Evolutionary conservation across 2,888 invertebrate species (phyloP).

Genomic region (Baronia brevicornis): DNA sequence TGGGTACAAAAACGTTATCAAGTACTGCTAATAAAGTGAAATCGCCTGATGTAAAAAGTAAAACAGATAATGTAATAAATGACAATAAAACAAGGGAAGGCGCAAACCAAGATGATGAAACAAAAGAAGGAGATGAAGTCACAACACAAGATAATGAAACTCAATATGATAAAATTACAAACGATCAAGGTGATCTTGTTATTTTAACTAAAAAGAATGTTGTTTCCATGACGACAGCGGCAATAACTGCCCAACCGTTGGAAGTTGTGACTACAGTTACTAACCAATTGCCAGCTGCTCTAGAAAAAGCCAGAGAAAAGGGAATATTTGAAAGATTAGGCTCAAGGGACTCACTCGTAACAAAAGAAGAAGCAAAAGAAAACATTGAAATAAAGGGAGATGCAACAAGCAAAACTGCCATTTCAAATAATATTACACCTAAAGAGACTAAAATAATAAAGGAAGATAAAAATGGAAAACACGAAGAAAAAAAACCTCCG

Average conservation of each 20-base stretch:
- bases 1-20: conserved; percentile 32
- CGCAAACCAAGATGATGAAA: conserved; percentile 24
- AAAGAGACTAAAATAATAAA: conserved; percentile 20
- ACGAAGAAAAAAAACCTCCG: conserved; percentile 39
- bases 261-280: conserved; percentile 73
- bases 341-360: conserved; percentile 63
- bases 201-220: conserved; percentile 67
- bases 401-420: conserved; percentile 21
- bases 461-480: conserved; percentile 36
- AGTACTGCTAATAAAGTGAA: neutral
- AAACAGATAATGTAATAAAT: conserved; percentile 17
- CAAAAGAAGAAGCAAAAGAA: conserved; percentile 42
- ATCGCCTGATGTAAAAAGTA: conserved; percentile 16
- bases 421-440: conserved; percentile 16
- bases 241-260: conserved; percentile 73
- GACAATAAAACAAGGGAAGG: conserved; percentile 22
- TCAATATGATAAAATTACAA: conserved; percentile 62
- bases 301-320: conserved; percentile 70
- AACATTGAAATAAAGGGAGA: conserved; percentile 26
- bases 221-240: conserved; percentile 76
- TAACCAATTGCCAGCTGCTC: conserved; percentile 64
- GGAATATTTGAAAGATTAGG: conserved; percentile 62
- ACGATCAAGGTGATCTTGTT: conserved; percentile 57
- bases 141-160: conserved; percentile 62
- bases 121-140: conserved; percentile 37